Percentiles rank a stretch among this genome's conserved stretches.
These are phyloP conservation scores for Hemiprocne comata DNA, from an alignment of 2,113 vertebrate species.

Conservation along the genomic window DNA sequence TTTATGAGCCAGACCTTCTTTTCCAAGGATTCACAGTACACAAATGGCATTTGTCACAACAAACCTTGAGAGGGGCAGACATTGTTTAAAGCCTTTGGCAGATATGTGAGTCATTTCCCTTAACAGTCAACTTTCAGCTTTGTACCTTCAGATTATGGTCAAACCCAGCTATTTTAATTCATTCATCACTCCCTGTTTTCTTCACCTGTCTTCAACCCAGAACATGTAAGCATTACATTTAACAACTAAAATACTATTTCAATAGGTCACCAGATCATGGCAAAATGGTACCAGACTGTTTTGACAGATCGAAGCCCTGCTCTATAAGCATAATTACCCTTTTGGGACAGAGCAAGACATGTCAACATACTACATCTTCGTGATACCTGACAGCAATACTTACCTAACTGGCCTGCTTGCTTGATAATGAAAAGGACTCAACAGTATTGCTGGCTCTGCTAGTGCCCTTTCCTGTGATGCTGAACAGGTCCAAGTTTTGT, in stretches of 20 bases:
- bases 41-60: not conserved
- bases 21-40: not conserved
- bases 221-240: not conserved
- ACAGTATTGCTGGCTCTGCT: accelerated
- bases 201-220: not conserved
- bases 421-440: not conserved
- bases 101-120: not conserved
- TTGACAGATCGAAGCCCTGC: not conserved
- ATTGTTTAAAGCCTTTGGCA: not conserved
- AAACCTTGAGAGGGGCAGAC: not conserved
- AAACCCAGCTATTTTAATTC: not conserved
- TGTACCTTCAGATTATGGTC: not conserved
- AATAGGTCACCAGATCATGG: not conserved
- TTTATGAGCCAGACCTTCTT: not conserved
- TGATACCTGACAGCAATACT: not conserved
- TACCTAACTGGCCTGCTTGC: not conserved
- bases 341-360: not conserved
- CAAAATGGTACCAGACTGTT: not conserved
- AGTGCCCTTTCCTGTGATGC: not conserved
- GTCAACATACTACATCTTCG: not conserved
- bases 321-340: not conserved
- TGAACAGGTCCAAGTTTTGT: not conserved
- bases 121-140: not conserved
- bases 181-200: not conserved
- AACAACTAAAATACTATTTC: not conserved